Conservation (phyloP, 2,888 invertebrate genomes). For the Calameuta idolon region DNA sequence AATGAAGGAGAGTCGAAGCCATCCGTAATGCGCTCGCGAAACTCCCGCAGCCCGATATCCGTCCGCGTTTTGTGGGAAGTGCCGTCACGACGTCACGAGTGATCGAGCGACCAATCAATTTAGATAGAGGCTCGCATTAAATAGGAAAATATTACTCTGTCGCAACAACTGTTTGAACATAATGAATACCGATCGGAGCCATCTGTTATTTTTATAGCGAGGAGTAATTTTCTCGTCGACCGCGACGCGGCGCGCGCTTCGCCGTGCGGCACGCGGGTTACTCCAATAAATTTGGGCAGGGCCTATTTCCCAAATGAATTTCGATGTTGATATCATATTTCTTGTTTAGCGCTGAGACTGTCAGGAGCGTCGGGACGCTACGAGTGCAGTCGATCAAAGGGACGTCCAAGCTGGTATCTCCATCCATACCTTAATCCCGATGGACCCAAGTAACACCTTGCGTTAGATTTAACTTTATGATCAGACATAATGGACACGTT, state of each 20-base stretch:
- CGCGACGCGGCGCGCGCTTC: not conserved
- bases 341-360: slow-evolving; percentile 13
- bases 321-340: slow-evolving; percentile 24
- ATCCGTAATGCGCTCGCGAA: not conserved
- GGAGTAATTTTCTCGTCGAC: slow-evolving; percentile 4
- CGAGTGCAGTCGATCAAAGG: not conserved
- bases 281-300: slow-evolving; percentile 19
- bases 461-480: not conserved
- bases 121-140: slow-evolving; percentile 19
- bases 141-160: slow-evolving; percentile 32
- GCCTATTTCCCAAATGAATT: slow-evolving; percentile 22
- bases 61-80: slow-evolving; percentile 2
- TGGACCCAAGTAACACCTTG: not conserved
- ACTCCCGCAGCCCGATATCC: not conserved
- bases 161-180: slow-evolving; percentile 27
- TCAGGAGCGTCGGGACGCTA: not conserved
- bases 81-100: not conserved
- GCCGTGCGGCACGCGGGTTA: slow-evolving; percentile 1
- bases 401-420: not conserved
- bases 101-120: slow-evolving; percentile 8
- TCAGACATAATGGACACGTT: slow-evolving; percentile 14
- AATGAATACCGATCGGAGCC: slow-evolving; percentile 37
- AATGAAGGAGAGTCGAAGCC: not conserved
- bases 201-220: slow-evolving; percentile 27
- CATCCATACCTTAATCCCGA: not conserved